Conservation (phyloP, 2,113 vertebrate species). For the Hyaena hyaena region DNA sequence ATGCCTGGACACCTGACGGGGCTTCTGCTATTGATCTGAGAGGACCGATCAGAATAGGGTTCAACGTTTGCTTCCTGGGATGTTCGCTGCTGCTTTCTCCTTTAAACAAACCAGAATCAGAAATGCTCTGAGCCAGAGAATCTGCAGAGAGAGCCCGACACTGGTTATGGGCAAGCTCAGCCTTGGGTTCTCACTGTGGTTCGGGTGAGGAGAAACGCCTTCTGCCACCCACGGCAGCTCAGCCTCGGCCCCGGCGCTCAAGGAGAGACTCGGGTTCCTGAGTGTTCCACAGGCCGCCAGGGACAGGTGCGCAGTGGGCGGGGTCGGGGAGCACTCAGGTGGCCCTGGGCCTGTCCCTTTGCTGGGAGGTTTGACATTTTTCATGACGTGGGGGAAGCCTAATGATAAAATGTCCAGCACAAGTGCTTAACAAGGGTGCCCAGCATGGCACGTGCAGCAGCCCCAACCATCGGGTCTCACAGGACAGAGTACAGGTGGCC, state of each 20-base stretch:
- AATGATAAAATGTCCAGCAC: fast-evolving
- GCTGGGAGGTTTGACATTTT: neutral
- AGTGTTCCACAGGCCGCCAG: neutral
- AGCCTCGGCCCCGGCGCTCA: no score
- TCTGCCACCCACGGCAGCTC: fast-evolving
- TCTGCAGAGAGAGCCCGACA: neutral
- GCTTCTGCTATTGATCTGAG: neutral
- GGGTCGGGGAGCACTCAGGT: no score
- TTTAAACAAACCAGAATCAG: neutral
- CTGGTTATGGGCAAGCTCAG: neutral
- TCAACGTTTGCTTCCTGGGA: neutral
- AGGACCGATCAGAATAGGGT: neutral
- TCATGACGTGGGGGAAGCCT: neutral
- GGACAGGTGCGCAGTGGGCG: neutral
- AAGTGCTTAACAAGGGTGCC: no score
- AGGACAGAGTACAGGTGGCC: neutral
- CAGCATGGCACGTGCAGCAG: no score
- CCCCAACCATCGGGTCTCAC: no score
- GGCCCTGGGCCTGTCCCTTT: neutral
- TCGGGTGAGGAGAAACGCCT: neutral
- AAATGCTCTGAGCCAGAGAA: neutral
- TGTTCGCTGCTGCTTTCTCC: neutral
- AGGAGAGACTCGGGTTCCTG: neutral
- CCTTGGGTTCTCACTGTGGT: no score
- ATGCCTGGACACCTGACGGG: fast-evolving